phyloP scores from a whole-genome alignment of 2,113 vertebrate genomes.

The Marcusenius ussheri region DNA sequence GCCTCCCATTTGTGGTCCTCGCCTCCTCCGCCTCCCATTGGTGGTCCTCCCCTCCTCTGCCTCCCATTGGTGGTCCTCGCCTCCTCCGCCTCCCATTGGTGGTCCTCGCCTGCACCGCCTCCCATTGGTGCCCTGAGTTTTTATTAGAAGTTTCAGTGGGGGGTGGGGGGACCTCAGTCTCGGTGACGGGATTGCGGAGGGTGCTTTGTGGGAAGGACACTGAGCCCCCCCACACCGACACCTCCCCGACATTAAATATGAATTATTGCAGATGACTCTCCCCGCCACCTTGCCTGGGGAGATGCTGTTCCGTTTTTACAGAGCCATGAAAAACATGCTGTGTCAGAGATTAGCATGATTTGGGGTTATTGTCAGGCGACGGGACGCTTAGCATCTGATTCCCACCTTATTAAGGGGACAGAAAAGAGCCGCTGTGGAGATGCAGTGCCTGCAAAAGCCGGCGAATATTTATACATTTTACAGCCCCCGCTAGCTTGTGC shows the following conservation, averaged over 20 bases:
- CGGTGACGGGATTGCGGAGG: constrained; percentile 34
- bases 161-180: neutral
- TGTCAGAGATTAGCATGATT: constrained; percentile 72
- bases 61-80: neutral
- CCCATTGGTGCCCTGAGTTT: neutral
- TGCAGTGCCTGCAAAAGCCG: neutral
- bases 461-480: neutral
- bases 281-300: constrained; percentile 80
- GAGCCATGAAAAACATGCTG: constrained; percentile 71
- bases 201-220: constrained; percentile 66
- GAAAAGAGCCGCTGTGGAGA: neutral
- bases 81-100: neutral
- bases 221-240: constrained; percentile 9
- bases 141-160: neutral
- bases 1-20: too few relatives aligned
- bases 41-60: neutral
- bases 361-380: constrained; percentile 51
- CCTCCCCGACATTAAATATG: constrained; percentile 72
- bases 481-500: neutral
- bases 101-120: neutral
- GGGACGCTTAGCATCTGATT: constrained; percentile 36
- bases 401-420: constrained; percentile 37
- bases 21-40: neutral
- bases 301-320: constrained; percentile 71
- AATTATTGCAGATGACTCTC: constrained; percentile 75